Evolutionary conservation across 2,888 invertebrate species (phyloP).

Genomic region (Terebella lapidaria): DNA sequence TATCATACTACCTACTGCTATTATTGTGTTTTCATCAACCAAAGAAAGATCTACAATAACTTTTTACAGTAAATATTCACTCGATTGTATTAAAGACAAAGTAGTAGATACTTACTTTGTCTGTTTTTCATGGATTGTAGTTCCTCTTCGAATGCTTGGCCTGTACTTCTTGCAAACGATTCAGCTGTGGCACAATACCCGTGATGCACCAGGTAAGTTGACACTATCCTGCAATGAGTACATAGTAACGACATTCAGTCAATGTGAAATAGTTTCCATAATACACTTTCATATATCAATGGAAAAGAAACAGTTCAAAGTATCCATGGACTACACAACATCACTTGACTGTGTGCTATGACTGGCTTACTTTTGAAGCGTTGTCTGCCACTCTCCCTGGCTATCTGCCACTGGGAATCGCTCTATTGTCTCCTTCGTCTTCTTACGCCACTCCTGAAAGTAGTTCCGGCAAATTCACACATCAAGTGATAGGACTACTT

Average conservation of each 20-base stretch:
- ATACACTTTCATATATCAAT: too few species aligned
- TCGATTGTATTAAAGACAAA: too few species aligned
- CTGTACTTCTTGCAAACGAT: constrained; percentile 85
- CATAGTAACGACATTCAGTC: too few species aligned
- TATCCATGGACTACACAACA: background rate
- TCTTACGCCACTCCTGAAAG: constrained; percentile 69
- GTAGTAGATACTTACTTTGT: constrained; percentile 79
- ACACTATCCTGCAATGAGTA: constrained; percentile 75
- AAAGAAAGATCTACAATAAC: too few species aligned
- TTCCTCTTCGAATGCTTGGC: constrained; percentile 86
- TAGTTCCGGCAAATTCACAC: too few species aligned
- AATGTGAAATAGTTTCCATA: too few species aligned
- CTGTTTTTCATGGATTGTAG: constrained; percentile 89
- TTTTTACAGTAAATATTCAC: too few species aligned
- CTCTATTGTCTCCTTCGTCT: constrained; percentile 77
- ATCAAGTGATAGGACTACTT: background rate
- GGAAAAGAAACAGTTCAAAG: too few species aligned
- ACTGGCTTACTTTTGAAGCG: constrained; percentile 76
- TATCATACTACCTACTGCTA: background rate
- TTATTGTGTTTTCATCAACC: background rate
- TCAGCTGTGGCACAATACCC: constrained; percentile 94
- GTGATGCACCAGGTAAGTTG: constrained; percentile 94
- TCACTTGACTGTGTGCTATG: background rate
- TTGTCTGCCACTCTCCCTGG: constrained; percentile 87
- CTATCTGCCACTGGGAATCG: constrained; percentile 80